These are phyloP conservation scores for Oxyscelio sp. DNA, from an alignment of 2,888 invertebrate genomes.

Conservation along the genomic window DNA sequence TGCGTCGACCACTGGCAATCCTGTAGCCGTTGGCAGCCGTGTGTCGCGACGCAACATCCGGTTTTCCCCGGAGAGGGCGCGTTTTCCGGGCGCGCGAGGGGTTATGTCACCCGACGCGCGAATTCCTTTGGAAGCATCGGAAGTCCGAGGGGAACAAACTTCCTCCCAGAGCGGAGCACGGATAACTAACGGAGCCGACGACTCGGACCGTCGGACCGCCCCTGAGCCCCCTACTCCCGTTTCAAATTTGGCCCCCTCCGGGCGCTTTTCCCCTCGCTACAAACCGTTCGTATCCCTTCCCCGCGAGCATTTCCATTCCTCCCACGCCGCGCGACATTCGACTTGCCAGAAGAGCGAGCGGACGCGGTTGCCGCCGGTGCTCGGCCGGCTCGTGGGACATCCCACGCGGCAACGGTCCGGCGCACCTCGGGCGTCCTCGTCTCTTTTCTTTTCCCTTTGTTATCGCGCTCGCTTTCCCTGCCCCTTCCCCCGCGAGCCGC, in stretches of 20 bases:
- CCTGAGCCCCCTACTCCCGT: constrained; percentile 29
- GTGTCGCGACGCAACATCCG: constrained; percentile 55
- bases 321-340: constrained; percentile 31
- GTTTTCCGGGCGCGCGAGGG: constrained; percentile 44
- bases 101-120: constrained; percentile 71
- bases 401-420: background rate
- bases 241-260: background rate
- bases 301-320: constrained; percentile 47
- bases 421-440: background rate
- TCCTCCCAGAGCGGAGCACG: constrained; percentile 84
- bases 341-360: background rate
- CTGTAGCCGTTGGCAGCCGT: constrained; percentile 49
- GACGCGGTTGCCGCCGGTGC: background rate
- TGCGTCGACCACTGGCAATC: constrained; percentile 41
- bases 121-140: constrained; percentile 61
- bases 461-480: constrained; percentile 31
- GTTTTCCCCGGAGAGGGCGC: constrained; percentile 36
- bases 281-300: constrained; percentile 4
- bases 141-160: constrained; percentile 75
- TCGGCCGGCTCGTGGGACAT: background rate
- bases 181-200: constrained; percentile 83
- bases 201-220: constrained; percentile 73
- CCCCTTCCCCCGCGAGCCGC: background rate
- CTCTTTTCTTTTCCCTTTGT: constrained; percentile 32
- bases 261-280: constrained; percentile 29